Evolutionary conservation across 2,888 invertebrate species (phyloP), one percentile per base, ranked within the genome.

Genomic region (Rhogogaster chlorosoma): DNA sequence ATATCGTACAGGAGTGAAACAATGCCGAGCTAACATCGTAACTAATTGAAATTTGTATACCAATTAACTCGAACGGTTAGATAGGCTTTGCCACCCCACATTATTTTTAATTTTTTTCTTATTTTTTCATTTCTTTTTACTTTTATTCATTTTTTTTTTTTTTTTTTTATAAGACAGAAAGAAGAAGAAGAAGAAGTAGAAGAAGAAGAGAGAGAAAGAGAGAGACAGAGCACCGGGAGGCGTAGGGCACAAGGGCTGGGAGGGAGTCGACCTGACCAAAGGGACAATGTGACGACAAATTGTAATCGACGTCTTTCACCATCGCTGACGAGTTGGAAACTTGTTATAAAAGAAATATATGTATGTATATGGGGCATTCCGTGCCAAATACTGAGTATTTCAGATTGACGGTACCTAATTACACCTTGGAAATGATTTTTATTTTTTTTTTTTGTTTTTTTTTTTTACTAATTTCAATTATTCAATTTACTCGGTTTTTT

Each of bases 21-120:
- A 83, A 83, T 49, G 83, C 67, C 83, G 67, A 83, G 32, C 83
- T 64, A 83, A 32, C 38, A 61, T 38, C 57, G 49, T 22, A 36
- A 49, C n/a, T 53, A 77, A 29, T 53, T 77, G 77, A 29, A 77
- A 42, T 38, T 45, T 42, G n/a, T 42, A 12, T 42, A 53, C 29
- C 49, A 49, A 77, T 49, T 77, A 77, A 73, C 71, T 73, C 42
- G 67, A 73, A 73, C 71, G 22, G 45, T 80, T 80, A 80, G 80
- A 22, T 80, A 80, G 80, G 18, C 61, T 49, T 80, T 80, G 80
- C n/a, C 38, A 38, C 61, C 80, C 38, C 57, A 61, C 29, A 29
- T 29, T 38, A 26, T 61, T 18, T 26, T 78, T n/a, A n/a, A n/a
- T 10, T 7, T 53, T 53, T 32, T 77, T 32, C 6, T 12, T n/a